Evolutionary conservation across 2,113 vertebrate genomes (phyloP).

Genomic region (Aix galericulata): DNA sequence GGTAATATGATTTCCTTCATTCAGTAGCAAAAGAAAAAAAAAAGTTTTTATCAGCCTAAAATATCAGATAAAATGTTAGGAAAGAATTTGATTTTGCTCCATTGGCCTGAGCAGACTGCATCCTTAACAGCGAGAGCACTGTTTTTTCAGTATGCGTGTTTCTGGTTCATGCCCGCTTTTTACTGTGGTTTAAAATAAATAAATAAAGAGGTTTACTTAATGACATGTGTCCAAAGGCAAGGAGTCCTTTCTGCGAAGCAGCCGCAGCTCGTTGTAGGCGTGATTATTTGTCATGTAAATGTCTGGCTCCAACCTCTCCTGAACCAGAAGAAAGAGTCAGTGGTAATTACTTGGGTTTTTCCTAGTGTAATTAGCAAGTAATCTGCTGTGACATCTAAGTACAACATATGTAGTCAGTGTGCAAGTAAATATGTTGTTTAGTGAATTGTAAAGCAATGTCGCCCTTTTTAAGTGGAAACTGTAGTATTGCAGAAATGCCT

Average conservation of each 20-base stretch:
- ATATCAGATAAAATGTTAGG: conserved; percentile 3
- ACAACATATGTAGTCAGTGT: conserved; percentile 14
- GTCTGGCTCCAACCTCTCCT: background rate
- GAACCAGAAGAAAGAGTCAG: conserved; percentile 12
- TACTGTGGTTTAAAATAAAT: background rate
- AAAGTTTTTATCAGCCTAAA: conserved; percentile 44
- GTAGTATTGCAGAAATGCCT: background rate
- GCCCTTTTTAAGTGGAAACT: background rate
- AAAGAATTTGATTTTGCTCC: background rate
- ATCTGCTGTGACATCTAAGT: conserved; percentile 59
- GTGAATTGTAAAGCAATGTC: background rate
- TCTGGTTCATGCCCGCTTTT: background rate
- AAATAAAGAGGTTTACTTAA: background rate
- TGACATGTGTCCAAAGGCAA: background rate
- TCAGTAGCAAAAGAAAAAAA: background rate
- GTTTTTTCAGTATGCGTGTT: background rate
- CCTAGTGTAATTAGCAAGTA: conserved; percentile 58
- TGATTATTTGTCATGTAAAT: conserved; percentile 55
- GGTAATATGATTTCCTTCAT: conserved; percentile 24
- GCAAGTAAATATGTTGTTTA: conserved; percentile 26
- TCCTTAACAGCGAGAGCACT: rapidly evolving
- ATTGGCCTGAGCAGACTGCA: background rate
- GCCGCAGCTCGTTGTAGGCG: background rate
- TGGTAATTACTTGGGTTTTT: conserved; percentile 58
- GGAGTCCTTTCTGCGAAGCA: background rate